A percentile compares a stretch with the other conserved stretches of the same genome.
Conservation (phyloP, 2,888 invertebrate species). For the Volucella zonaria region DNA sequence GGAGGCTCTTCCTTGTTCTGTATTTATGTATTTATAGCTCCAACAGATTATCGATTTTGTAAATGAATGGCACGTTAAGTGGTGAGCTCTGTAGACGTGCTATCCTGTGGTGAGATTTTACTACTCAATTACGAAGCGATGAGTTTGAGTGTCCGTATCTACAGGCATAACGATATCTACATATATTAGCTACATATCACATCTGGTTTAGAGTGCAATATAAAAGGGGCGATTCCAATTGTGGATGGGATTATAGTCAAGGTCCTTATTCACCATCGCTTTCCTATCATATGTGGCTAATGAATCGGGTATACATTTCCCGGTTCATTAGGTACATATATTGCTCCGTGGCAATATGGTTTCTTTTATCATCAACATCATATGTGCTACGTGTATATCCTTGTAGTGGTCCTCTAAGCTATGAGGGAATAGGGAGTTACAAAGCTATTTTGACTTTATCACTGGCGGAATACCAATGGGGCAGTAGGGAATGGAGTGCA, state of each 20-base stretch:
- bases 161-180: no score
- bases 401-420: neutral
- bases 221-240: conserved; percentile 31
- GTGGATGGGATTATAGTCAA: conserved; percentile 33
- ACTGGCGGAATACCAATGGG: no score
- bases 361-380: neutral
- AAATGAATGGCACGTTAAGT: conserved; percentile 9
- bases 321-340: conserved; percentile 38
- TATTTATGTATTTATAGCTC: conserved; percentile 31
- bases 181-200: neutral
- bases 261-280: neutral
- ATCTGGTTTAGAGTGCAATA: conserved; percentile 44
- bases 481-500: no score
- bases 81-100: no score
- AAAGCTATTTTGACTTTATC: no score
- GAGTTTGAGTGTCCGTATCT: no score
- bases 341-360: conserved; percentile 15
- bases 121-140: no score
- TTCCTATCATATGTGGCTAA: conserved; percentile 26
- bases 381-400: conserved; percentile 20
- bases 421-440: neutral
- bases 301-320: conserved; percentile 45
- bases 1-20: no score
- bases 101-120: no score
- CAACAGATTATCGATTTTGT: conserved; percentile 42